These are phyloP conservation scores for Dolomedes plantarius DNA, from an alignment of 2,888 invertebrate species.

Conservation along the genomic window DNA sequence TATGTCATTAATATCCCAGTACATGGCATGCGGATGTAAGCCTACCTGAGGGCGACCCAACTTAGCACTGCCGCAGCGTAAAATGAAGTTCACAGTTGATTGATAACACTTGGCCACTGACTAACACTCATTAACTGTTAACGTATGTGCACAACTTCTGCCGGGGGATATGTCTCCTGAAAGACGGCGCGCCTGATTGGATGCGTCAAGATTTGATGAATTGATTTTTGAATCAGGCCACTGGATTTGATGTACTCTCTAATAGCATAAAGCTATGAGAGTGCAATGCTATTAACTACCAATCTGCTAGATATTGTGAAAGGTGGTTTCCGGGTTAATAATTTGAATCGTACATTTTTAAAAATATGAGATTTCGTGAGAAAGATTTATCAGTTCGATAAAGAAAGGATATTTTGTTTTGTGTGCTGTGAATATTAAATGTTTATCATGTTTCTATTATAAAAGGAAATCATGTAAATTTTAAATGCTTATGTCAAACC, in stretches of 20 bases:
- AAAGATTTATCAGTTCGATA: too few species aligned
- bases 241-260: neutral
- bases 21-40: constrained; percentile 56
- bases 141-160: constrained; percentile 28
- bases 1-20: constrained; percentile 66
- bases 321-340: too few species aligned
- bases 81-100: constrained; percentile 41
- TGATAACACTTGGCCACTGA: constrained; percentile 56
- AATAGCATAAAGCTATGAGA: too few species aligned
- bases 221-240: neutral
- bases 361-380: too few species aligned
- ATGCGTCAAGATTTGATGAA: neutral
- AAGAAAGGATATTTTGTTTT: too few species aligned
- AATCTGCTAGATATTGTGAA: too few species aligned
- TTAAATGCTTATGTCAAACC: too few species aligned
- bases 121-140: constrained; percentile 58
- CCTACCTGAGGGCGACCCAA: constrained; percentile 52
- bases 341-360: too few species aligned
- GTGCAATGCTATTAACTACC: too few species aligned
- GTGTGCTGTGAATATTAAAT: too few species aligned
- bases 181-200: neutral
- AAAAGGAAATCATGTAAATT: too few species aligned
- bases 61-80: constrained; percentile 43
- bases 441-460: too few species aligned
- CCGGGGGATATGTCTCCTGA: neutral